These are phyloP conservation scores for Amyelois transitella DNA, from an alignment of 1,140 invertebrate species.

Conservation along the genomic window DNA sequence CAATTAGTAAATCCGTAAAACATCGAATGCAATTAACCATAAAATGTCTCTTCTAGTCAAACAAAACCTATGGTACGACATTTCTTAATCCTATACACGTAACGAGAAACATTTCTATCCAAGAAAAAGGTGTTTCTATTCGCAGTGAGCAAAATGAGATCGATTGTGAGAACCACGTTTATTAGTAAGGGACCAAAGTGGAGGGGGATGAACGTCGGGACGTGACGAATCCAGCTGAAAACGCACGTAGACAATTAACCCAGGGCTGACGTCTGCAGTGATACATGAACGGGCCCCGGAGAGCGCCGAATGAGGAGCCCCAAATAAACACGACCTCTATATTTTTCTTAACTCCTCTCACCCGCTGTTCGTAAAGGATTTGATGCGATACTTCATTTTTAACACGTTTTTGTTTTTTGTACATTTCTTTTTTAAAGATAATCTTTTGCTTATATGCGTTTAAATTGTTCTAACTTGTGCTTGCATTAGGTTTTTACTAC, in stretches of 20 bases:
- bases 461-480: too few species aligned
- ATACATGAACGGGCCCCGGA: conserved; percentile 31
- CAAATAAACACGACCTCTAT: conserved; percentile 26
- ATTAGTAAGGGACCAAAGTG: conserved; percentile 2
- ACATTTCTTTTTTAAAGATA: background rate
- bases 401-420: background rate
- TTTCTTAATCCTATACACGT: background rate
- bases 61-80: too few species aligned
- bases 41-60: too few species aligned
- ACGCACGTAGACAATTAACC: conserved; percentile 57
- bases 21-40: too few species aligned
- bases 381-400: background rate
- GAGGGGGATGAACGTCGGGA: conserved; percentile 21
- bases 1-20: too few species aligned
- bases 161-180: conserved; percentile 1
- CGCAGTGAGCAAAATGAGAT: background rate
- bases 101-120: background rate
- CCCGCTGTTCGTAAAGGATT: background rate
- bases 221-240: conserved; percentile 51
- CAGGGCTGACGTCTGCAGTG: conserved; percentile 39
- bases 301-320: conserved; percentile 26
- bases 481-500: too few species aligned
- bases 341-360: conserved; percentile 7
- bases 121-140: background rate
- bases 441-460: background rate